Conservation (phyloP, 2,797 vertebrate species). For the Geotrypetes seraphini region DNA sequence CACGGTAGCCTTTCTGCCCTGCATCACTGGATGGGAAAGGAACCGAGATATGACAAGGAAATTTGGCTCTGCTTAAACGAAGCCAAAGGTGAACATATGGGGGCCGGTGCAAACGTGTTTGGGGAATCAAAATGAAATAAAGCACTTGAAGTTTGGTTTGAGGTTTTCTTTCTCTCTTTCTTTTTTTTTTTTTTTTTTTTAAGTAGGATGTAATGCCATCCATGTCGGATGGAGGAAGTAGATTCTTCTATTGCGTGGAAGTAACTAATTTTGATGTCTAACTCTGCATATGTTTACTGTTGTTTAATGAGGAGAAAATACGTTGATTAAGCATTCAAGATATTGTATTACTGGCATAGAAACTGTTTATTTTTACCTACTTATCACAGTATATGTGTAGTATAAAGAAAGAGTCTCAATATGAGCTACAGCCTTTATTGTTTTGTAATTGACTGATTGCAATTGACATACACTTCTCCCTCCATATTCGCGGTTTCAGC, state of each 20-base stretch:
- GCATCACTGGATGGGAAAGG: constrained; percentile 57
- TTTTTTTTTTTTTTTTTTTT: no score
- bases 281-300: constrained; percentile 14
- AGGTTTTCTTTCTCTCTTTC: no score
- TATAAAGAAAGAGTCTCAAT: constrained; percentile 13
- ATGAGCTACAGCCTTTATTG: no score
- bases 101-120: constrained; percentile 38
- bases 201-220: constrained; percentile 21
- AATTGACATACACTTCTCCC: no score
- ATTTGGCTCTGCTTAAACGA: constrained; percentile 60
- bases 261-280: constrained; percentile 17
- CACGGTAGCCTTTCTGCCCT: constrained; percentile 62
- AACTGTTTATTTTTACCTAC: constrained; percentile 8
- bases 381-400: constrained; percentile 1
- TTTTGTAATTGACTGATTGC: no score
- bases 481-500: no score
- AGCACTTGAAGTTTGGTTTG: constrained; percentile 24
- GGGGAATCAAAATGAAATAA: constrained; percentile 36
- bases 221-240: constrained; percentile 5
- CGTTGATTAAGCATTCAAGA: constrained; percentile 7
- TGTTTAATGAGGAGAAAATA: constrained; percentile 26
- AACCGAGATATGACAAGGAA: constrained; percentile 71
- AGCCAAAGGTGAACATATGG: constrained; percentile 51
- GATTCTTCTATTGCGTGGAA: constrained; percentile 6
- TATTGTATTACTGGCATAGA: constrained; percentile 6